A percentile compares a stretch with the other conserved stretches of the same genome.
Conservation (phyloP, 2,797 vertebrate genomes). For the Eremophila alpestris region DNA sequence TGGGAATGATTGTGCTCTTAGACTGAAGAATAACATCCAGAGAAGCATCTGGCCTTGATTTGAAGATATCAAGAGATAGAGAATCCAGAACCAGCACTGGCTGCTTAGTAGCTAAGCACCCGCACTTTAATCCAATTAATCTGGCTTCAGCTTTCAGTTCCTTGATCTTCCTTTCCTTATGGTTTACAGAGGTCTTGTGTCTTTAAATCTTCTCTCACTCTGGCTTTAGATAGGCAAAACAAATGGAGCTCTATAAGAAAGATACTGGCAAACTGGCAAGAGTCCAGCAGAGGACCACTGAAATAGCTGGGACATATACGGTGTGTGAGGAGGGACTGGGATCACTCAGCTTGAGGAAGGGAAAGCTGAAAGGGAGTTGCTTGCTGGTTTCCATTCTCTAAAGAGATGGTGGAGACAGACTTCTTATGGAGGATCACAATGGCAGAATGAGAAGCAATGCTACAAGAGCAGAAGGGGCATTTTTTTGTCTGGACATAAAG, state of each 20-base stretch:
- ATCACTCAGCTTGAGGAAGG: neutral
- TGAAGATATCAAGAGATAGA: neutral
- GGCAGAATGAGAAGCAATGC: neutral
- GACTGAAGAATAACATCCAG: neutral
- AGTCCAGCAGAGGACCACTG: neutral
- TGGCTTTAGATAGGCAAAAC: constrained; percentile 21
- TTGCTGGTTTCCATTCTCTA: neutral
- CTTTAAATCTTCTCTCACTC: constrained; percentile 21
- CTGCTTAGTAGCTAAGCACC: constrained; percentile 5
- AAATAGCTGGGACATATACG: neutral
- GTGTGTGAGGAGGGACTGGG: neutral
- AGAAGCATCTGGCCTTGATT: constrained; percentile 6
- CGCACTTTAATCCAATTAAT: neutral
- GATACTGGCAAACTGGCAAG: neutral
- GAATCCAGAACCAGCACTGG: neutral
- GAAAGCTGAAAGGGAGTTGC: neutral
- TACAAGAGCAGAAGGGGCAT: neutral
- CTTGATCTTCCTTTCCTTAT: constrained; percentile 16
- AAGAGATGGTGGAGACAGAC: neutral
- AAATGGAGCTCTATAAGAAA: neutral
- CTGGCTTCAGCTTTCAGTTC: constrained; percentile 2
- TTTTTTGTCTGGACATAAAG: neutral
- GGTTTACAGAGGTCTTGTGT: neutral
- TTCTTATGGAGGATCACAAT: neutral
- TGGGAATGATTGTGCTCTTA: neutral